Conservation (phyloP, 2,113 vertebrate species). For the Empidonax alnorum region DNA sequence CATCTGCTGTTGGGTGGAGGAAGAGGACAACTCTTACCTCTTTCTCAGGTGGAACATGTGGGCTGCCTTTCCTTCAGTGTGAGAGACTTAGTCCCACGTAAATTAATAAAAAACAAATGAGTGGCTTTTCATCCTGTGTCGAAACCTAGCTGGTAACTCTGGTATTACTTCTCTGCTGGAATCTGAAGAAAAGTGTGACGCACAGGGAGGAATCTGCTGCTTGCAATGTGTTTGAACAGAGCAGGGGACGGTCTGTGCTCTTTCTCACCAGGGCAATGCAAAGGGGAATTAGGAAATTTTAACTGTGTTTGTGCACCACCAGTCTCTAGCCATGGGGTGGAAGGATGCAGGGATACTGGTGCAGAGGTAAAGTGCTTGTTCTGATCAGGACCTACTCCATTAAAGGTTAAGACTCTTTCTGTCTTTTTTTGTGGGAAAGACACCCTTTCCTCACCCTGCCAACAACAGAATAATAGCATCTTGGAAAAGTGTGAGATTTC, state of each 20-base stretch:
- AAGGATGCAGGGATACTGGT: neutral
- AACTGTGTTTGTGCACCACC: neutral
- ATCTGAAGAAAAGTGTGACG: neutral
- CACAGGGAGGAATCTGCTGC: neutral
- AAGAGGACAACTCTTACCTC: neutral
- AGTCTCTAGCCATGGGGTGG: neutral
- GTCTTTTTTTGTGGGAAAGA: neutral
- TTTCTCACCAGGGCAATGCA: neutral
- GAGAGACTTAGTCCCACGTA: neutral
- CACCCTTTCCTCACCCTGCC: neutral
- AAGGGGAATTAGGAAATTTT: neutral
- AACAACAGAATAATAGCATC: neutral
- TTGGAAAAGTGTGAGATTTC: neutral
- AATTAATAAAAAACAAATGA: neutral
- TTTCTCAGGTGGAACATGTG: neutral
- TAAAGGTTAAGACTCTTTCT: neutral
- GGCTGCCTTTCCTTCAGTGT: neutral
- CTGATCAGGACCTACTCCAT: neutral
- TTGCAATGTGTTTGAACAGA: neutral
- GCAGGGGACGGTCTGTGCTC: neutral
- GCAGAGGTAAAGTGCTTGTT: neutral
- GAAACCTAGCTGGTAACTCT: neutral
- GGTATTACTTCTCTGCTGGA: neutral
- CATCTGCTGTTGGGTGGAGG: neutral
- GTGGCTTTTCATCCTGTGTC: neutral